phyloP scores from a whole-genome alignment of 2,888 invertebrate species.

The Melanostoma mellinum region DNA sequence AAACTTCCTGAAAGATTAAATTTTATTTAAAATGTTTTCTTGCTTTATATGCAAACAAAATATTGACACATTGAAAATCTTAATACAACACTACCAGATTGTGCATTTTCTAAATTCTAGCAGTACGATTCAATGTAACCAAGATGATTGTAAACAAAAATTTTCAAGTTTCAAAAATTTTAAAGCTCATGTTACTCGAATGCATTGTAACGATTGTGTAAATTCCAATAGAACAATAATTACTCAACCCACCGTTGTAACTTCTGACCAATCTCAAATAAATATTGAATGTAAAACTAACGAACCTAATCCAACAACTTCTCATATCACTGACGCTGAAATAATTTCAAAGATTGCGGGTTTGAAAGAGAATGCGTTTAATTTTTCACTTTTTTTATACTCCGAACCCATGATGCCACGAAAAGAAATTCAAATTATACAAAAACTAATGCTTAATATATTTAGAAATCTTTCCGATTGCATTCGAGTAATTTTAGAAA shows the following conservation, averaged over 20 bases:
- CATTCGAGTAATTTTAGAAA: too few species aligned
- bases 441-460: constrained; percentile 30
- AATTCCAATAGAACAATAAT: neutral
- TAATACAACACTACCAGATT: neutral
- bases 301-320: neutral
- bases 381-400: constrained; percentile 40
- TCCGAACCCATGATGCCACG: constrained; percentile 39
- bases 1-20: neutral
- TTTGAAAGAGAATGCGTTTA: constrained; percentile 30
- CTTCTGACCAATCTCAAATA: neutral
- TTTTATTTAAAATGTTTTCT: neutral
- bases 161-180: constrained; percentile 4
- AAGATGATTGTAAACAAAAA: constrained; percentile 8
- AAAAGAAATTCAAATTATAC: constrained; percentile 43
- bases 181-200: neutral
- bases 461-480: constrained; percentile 43
- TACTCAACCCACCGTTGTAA: neutral
- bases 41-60: neutral
- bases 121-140: constrained; percentile 6
- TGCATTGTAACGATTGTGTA: neutral
- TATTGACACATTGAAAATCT: neutral
- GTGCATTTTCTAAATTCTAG: neutral
- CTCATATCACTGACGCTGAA: constrained; percentile 12
- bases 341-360: constrained; percentile 27
- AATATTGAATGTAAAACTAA: neutral